phyloP scores from a whole-genome alignment of 2,113 vertebrate genomes.

The Salvelinus alpinus region DNA sequence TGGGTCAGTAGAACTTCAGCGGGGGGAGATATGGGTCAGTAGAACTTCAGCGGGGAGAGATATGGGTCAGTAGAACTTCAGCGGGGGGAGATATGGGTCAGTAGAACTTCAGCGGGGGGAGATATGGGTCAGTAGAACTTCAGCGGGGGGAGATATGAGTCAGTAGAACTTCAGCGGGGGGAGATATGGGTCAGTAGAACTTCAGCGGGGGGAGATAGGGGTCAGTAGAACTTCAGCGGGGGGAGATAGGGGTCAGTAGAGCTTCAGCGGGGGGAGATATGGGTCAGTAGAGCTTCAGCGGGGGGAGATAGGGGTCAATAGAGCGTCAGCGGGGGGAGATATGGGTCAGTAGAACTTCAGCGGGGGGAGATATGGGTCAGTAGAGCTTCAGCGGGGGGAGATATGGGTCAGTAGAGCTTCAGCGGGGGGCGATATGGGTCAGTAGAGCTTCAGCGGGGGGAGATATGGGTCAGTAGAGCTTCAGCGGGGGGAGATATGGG shows the following conservation, averaged over 20 bases:
- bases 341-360: too few relatives aligned
- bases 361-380: not conserved
- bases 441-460: constrained; percentile 10
- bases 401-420: too few relatives aligned
- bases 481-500: too few relatives aligned
- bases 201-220: not conserved
- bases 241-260: constrained; percentile 8
- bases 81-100: too few relatives aligned
- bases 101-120: too few relatives aligned
- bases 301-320: not conserved
- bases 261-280: not conserved
- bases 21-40: too few relatives aligned
- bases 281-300: too few relatives aligned
- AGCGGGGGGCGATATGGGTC: not conserved
- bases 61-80: constrained; percentile 15
- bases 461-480: too few relatives aligned
- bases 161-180: too few relatives aligned
- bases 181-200: constrained; percentile 13
- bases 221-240: too few relatives aligned
- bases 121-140: constrained; percentile 14
- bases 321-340: constrained; percentile 2
- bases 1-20: constrained; percentile 15
- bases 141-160: too few relatives aligned
- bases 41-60: too few relatives aligned
- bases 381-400: constrained; percentile 3